Base-by-base conservation (phyloP, 2,888 invertebrate species). In the Trissolcus japonicus region DNA sequence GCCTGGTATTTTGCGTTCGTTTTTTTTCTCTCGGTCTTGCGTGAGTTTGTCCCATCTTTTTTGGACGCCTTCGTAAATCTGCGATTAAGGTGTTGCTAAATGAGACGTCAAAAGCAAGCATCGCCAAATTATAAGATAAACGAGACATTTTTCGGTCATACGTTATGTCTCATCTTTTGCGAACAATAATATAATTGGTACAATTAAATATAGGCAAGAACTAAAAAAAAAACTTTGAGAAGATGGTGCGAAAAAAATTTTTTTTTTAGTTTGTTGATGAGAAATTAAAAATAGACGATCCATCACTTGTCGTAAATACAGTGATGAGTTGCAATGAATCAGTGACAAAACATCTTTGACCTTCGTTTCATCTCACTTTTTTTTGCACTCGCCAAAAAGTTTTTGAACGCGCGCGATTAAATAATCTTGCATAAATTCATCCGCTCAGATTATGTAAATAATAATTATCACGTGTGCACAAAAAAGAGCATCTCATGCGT, bases 51-150 rank as follows among this genome's bases (percentile, higher is more conserved):
- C 65, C 75, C 67, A 66, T 71, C 76, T 71, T 76, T 76, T 71
- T 75, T 69, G 80, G 80, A 81, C 80, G 82, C 81, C 76, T 83
- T 80, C 83, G 83, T 86, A 84, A 85, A 86, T 85, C 85, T 84
- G 82, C 85, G 86, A 85, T 86, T 85, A 84, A 85, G 85, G 83
- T 82, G 82, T 84, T 83, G 81, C 83, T 83, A 85, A 85, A 85
- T 85, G 85, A 85, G 84, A 85, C 81, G 84, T 85, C 85, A 85
- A 35, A 35, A 57, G 60, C 67, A 46, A 63, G 73, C 65, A 67
- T 78, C 76, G 71, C 78, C 71, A 61, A 78, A 78, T 75, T 74
- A 78, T 71, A 63, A 62, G 59, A 68, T 65, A 66, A 67, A 71
- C 74, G 69, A 69, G 69, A 61, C 66, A 78, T 74, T 66, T 74